Conservation (phyloP, 2,888 invertebrate genomes). For the Drosophila paramelanica region DNA sequence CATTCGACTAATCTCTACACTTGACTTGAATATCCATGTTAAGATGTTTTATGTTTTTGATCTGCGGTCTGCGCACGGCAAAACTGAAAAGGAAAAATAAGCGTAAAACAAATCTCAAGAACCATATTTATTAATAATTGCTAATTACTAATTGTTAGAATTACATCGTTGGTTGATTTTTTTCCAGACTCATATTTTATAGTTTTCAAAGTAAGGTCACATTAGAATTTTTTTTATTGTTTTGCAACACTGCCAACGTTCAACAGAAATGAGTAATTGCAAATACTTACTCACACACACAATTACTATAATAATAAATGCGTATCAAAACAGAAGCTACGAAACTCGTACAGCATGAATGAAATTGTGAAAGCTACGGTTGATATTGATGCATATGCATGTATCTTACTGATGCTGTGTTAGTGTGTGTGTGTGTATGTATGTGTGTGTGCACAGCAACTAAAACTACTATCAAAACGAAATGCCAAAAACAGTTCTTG, state of each 20-base stretch:
- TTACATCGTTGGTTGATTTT: not conserved
- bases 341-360: conserved; percentile 53
- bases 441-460: conserved; percentile 12
- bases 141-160: not conserved
- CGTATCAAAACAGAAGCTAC: conserved; percentile 59
- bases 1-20: conserved; percentile 59
- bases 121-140: not conserved
- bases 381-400: conserved; percentile 22
- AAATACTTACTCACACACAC: conserved; percentile 11
- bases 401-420: conserved; percentile 1
- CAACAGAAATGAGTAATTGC: conserved; percentile 11
- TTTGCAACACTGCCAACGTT: conserved; percentile 37
- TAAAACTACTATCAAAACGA: conserved; percentile 39
- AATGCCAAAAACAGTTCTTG: conserved; percentile 50
- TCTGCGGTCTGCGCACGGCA: conserved; percentile 22
- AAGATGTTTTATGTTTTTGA: conserved; percentile 26
- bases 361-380: conserved; percentile 74
- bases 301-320: conserved; percentile 44
- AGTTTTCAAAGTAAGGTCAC: not conserved
- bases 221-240: not conserved
- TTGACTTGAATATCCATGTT: conserved; percentile 64
- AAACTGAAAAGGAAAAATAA: conserved; percentile 32
- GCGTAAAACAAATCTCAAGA: not conserved
- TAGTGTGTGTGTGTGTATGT: conserved; percentile 14
- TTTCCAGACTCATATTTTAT: not conserved